Conservation (phyloP, 2,113 vertebrate species). For the Pluvialis apricaria region DNA sequence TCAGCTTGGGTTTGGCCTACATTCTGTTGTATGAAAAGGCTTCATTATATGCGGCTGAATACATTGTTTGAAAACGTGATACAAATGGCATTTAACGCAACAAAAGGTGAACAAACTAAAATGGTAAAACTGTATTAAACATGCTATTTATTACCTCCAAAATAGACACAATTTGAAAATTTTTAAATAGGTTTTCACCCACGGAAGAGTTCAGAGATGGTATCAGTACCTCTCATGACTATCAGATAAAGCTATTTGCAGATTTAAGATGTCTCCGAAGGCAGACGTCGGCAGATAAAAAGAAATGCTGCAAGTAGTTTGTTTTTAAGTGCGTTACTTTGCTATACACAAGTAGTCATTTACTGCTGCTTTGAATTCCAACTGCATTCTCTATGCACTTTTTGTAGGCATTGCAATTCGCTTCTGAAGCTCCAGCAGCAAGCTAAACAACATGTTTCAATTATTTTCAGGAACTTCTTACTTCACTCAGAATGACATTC, state of each 20-base stretch:
- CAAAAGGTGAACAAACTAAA: background rate
- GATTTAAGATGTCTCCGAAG: background rate
- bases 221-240: background rate
- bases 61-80: background rate
- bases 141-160: background rate
- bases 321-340: background rate
- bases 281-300: background rate
- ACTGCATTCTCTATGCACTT: background rate
- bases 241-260: background rate
- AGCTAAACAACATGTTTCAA: background rate
- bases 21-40: background rate
- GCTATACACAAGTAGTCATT: background rate
- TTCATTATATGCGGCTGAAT: background rate
- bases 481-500: background rate
- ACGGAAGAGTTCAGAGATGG: background rate
- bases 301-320: background rate
- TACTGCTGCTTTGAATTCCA: background rate
- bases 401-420: background rate
- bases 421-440: background rate
- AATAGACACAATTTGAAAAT: background rate
- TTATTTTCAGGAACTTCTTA: background rate
- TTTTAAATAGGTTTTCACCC: background rate
- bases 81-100: background rate
- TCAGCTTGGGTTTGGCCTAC: background rate
- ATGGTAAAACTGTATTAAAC: background rate